phyloP scores from a whole-genome alignment of 2,797 vertebrate genomes.

The Pseudomugil gertrudae region DNA sequence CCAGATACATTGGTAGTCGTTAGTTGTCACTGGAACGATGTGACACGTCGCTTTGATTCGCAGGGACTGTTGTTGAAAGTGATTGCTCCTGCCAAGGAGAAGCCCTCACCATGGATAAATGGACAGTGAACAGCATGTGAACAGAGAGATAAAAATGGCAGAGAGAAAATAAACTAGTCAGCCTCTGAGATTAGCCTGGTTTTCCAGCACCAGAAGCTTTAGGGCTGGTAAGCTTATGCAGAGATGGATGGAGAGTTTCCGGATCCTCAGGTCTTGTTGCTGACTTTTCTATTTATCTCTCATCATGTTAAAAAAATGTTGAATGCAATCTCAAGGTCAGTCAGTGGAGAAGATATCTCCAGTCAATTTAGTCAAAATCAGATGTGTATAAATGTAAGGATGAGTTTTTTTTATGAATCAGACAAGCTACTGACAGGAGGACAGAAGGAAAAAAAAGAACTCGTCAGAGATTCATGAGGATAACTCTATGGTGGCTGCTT shows the following conservation, averaged over 20 bases:
- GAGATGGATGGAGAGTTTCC: conserved; percentile 17
- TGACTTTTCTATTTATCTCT: conserved; percentile 23
- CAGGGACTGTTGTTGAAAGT: conserved; percentile 72
- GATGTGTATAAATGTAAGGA: conserved; percentile 55
- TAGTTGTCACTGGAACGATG: conserved; percentile 76
- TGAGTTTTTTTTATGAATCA: conserved; percentile 69
- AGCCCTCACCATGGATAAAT: conserved; percentile 67
- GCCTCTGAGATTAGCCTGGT: conserved; percentile 35
- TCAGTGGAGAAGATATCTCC: conserved; percentile 55
- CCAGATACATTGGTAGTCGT: conserved; percentile 74
- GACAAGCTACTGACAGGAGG: conserved; percentile 73
- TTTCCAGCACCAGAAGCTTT: conserved; percentile 29
- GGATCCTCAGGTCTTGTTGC: conserved; percentile 9
- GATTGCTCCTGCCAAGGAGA: conserved; percentile 73
- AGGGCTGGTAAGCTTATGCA: conserved; percentile 31
- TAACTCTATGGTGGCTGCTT: conserved; percentile 61
- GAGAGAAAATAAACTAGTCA: conserved; percentile 67
- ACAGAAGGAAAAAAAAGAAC: conserved; percentile 51
- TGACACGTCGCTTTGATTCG: conserved; percentile 73
- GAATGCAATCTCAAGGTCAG: conserved; percentile 70
- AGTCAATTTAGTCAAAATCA: conserved; percentile 67
- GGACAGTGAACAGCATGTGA: conserved; percentile 73
- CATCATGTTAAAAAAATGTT: conserved; percentile 21
- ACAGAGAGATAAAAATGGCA: conserved; percentile 73
- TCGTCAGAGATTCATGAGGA: conserved; percentile 72